Percentiles rank a stretch among this genome's conserved stretches.
phyloP scores from a whole-genome alignment of 2,113 vertebrate species.

The Heterotilapia buettikoferi region DNA sequence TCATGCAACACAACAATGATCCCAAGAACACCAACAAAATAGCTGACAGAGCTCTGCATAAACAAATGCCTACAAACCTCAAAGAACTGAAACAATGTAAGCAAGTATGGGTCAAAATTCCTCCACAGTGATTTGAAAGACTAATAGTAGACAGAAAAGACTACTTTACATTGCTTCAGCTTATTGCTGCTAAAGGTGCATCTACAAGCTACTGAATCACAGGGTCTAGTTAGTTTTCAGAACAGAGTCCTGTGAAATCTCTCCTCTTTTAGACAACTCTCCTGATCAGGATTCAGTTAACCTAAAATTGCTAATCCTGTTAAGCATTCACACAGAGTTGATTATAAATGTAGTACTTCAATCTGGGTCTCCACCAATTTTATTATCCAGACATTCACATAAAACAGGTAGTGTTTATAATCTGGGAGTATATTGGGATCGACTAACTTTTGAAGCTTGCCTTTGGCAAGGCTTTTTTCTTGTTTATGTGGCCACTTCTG shows the following conservation, averaged over 20 bases:
- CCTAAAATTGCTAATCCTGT: not conserved
- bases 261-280: not conserved
- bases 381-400: not conserved
- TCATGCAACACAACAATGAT: not conserved
- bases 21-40: not conserved
- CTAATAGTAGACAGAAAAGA: not conserved
- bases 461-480: no score
- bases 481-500: no score
- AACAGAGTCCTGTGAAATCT: not conserved
- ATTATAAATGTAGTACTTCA: not conserved
- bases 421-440: not conserved
- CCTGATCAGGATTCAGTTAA: not conserved
- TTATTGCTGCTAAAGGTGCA: not conserved
- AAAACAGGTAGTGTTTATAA: not conserved
- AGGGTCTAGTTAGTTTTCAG: not conserved
- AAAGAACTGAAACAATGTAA: no score
- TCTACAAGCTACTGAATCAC: not conserved
- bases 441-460: not conserved
- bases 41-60: not conserved
- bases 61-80: no score
- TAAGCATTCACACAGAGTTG: not conserved
- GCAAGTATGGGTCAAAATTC: no score
- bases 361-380: not conserved
- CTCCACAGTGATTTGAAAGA: not conserved
- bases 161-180: not conserved